These are phyloP conservation scores for Limanda limanda DNA, from an alignment of 2,113 vertebrate genomes.

Conservation along the genomic window DNA sequence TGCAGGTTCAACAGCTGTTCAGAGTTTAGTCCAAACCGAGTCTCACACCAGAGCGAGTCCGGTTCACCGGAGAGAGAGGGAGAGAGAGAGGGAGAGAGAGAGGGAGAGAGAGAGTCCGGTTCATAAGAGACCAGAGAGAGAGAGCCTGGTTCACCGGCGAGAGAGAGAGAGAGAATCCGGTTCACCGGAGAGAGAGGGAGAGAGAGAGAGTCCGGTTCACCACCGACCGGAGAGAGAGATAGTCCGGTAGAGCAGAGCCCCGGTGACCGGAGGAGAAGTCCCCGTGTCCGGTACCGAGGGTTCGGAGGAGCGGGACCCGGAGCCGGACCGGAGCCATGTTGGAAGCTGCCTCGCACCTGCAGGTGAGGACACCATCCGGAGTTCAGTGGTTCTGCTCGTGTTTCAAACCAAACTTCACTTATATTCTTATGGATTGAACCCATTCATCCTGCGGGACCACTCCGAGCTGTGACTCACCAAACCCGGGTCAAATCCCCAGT, in stretches of 20 bases:
- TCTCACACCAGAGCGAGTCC: neutral
- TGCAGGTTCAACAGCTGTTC: no score
- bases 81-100: no score
- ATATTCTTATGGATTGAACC: neutral
- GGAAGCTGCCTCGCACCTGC: neutral
- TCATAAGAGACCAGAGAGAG: no score
- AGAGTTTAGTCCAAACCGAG: no score
- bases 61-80: neutral
- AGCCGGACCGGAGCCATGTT: neutral
- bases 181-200: no score
- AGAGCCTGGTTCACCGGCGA: no score
- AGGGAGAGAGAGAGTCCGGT: no score
- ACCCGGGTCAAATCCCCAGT: neutral
- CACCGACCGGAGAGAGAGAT: no score
- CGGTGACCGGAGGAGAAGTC: neutral
- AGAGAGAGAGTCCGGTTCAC: no score
- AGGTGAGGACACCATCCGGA: neutral
- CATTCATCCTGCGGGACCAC: neutral
- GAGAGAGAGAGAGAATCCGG: no score
- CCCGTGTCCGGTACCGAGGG: neutral
- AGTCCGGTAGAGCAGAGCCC: neutral
- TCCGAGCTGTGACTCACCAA: neutral
- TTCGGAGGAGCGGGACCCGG: no score
- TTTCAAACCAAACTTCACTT: neutral
- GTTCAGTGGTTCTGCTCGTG: no score